A percentile compares a stretch with the other conserved stretches of the same genome.
These are phyloP conservation scores for Syrrhaptes paradoxus DNA, from an alignment of 2,113 vertebrate genomes.

Conservation along the genomic window DNA sequence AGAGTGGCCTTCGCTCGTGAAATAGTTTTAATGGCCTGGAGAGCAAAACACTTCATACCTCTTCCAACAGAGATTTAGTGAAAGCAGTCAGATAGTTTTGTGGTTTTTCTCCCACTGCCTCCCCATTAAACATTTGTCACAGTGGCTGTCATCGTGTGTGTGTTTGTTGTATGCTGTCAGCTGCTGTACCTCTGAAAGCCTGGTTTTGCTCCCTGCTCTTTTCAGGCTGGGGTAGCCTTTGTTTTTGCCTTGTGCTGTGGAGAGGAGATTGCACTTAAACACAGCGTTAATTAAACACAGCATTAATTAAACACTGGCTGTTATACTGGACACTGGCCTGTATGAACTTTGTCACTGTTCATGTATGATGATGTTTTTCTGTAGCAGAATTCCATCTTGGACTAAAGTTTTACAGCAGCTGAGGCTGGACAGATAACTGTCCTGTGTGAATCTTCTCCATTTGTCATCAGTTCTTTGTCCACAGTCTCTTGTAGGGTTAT, in stretches of 20 bases:
- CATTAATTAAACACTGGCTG: neutral
- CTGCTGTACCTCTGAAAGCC: neutral
- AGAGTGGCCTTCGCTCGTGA: constrained; percentile 65
- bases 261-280: neutral
- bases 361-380: neutral
- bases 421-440: neutral
- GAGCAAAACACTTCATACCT: constrained; percentile 53
- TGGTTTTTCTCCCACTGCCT: neutral
- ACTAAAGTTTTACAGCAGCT: neutral
- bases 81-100: constrained; percentile 35
- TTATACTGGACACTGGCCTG: neutral
- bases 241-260: neutral
- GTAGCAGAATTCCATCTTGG: neutral
- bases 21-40: constrained; percentile 58
- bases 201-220: neutral
- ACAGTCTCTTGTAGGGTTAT: neutral
- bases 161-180: neutral
- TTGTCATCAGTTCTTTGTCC: neutral
- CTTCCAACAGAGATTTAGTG: constrained; percentile 46
- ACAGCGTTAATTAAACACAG: neutral
- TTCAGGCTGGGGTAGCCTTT: neutral
- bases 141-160: neutral
- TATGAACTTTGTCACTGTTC: neutral
- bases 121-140: neutral
- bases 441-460: neutral